phyloP scores from a whole-genome alignment of 2,888 invertebrate genomes.

The Lepidochrysops patricia region DNA sequence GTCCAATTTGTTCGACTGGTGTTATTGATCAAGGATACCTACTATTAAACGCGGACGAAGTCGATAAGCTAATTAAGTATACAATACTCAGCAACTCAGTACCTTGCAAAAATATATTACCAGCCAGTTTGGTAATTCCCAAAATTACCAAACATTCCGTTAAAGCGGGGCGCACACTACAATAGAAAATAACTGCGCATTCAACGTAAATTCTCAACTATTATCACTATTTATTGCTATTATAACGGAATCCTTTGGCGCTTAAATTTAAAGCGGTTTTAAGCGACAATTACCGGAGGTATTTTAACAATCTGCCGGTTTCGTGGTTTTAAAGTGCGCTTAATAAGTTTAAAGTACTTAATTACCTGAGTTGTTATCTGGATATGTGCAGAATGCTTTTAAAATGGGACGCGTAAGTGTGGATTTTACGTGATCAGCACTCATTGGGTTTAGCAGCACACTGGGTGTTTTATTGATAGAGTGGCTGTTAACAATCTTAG shows the following conservation, averaged over 20 bases:
- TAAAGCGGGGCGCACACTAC: constrained; percentile 9
- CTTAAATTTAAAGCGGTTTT: not conserved
- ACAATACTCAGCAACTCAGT: too few species aligned
- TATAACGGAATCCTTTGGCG: not conserved
- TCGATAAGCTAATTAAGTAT: too few species aligned
- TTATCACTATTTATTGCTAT: not conserved
- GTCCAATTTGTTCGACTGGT: too few species aligned
- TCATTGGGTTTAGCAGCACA: too few species aligned
- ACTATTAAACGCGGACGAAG: too few species aligned
- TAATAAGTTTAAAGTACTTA: not conserved
- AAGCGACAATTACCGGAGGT: not conserved
- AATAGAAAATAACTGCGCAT: constrained; percentile 15
- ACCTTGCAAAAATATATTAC: constrained; percentile 13
- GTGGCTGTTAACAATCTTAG: too few species aligned
- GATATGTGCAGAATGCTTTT: too few species aligned
- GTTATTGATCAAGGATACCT: too few species aligned
- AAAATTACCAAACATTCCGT: constrained; percentile 16
- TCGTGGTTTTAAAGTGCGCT: not conserved
- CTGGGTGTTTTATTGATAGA: too few species aligned
- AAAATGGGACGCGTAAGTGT: too few species aligned
- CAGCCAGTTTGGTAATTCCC: constrained; percentile 6
- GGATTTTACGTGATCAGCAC: too few species aligned
- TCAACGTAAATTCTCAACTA: constrained; percentile 11
- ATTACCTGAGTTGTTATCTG: not conserved
- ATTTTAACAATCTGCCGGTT: constrained; percentile 3